Conservation (phyloP, 2,797 vertebrate genomes). For the Crax fasciolata region DNA sequence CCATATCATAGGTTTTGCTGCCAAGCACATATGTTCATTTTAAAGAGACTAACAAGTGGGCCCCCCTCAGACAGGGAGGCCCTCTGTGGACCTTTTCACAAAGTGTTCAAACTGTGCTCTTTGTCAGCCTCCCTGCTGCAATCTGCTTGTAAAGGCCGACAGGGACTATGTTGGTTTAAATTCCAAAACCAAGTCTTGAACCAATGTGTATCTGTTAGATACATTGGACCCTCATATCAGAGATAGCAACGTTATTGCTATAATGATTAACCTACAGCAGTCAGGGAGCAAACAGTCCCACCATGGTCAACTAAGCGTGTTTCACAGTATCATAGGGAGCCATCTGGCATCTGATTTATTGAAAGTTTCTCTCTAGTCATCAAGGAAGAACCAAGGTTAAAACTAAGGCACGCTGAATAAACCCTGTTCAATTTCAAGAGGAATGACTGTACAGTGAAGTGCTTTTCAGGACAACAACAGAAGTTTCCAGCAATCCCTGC, state of each 20-base stretch:
- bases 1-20: not conserved
- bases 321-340: not conserved
- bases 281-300: not conserved
- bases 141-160: not conserved
- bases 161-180: not conserved
- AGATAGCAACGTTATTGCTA: not conserved
- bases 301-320: not conserved
- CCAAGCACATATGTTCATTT: not conserved
- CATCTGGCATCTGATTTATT: not conserved
- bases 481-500: conserved; percentile 10
- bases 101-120: not conserved
- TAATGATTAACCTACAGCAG: not conserved
- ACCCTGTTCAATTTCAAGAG: not conserved
- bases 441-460: not conserved
- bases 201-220: not conserved
- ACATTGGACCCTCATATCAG: not conserved
- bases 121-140: not conserved
- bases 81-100: not conserved
- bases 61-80: not conserved
- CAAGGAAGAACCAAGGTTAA: not conserved
- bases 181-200: not conserved
- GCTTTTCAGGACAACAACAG: not conserved
- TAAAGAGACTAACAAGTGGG: not conserved
- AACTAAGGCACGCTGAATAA: not conserved
- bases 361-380: not conserved